Conservation (phyloP, 2,888 invertebrate species). For the Calameuta idolon region DNA sequence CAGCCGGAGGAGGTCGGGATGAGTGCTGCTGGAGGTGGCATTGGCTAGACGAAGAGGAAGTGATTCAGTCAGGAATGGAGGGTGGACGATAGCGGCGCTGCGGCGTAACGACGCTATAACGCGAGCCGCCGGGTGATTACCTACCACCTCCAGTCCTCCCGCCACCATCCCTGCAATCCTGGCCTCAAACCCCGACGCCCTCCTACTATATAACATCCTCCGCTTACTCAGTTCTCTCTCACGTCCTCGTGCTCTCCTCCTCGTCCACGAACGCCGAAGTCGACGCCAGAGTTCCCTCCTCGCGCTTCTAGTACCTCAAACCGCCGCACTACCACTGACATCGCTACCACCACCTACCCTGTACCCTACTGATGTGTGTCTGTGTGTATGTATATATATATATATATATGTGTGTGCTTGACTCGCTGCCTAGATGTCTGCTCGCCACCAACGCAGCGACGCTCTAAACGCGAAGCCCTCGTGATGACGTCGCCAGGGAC, state of each 20-base stretch:
- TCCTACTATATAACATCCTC: constrained; percentile 1
- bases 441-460: constrained; percentile 52
- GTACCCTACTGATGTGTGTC: constrained; percentile 16
- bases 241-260: constrained; percentile 27
- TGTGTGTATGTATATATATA: not conserved
- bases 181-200: constrained; percentile 1
- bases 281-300: constrained; percentile 1
- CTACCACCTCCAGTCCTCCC: constrained; percentile 54
- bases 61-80: constrained; percentile 30
- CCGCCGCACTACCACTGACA: constrained; percentile 18
- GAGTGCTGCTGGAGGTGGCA: not conserved
- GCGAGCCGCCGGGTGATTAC: constrained; percentile 66
- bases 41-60: constrained; percentile 18
- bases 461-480: constrained; percentile 63
- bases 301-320: constrained; percentile 7
- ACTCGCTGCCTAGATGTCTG: constrained; percentile 35
- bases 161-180: not conserved
- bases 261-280: constrained; percentile 6
- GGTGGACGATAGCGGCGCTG: constrained; percentile 59
- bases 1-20: constrained; percentile 10
- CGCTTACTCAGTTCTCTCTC: constrained; percentile 28
- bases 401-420: constrained; percentile 26
- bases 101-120: constrained; percentile 67
- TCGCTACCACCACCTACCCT: not conserved
- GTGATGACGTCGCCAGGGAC: constrained; percentile 62